phyloP scores from a whole-genome alignment of 92 coral and sea anemone genomes.

The Porites rus region DNA sequence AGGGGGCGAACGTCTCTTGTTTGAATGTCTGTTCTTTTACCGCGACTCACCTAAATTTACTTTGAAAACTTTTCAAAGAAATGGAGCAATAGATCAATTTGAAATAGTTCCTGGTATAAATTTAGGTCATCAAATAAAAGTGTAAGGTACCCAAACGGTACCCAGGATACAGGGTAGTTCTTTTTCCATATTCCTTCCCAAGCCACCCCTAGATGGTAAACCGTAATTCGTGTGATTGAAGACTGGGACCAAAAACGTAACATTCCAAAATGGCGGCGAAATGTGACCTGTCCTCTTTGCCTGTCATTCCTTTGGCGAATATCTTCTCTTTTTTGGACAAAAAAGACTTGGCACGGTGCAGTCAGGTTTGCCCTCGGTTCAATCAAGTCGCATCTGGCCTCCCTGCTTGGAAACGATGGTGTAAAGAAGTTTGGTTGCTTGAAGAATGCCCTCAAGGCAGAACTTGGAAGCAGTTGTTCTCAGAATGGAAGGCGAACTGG shows the following conservation, averaged over 20 bases:
- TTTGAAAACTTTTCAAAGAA: too few species aligned
- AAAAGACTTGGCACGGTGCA: slow-evolving; percentile 80
- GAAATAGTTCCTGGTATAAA: neutral
- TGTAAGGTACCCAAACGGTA: too few species aligned
- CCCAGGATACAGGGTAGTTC: too few species aligned
- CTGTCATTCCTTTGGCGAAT: slow-evolving; percentile 79
- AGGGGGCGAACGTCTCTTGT: neutral
- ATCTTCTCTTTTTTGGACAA: slow-evolving; percentile 83
- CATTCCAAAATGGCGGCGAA: slow-evolving; percentile 73
- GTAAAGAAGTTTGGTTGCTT: slow-evolving; percentile 82
- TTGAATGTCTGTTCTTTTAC: too few species aligned
- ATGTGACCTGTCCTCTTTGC: slow-evolving; percentile 56
- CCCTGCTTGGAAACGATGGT: slow-evolving; percentile 89
- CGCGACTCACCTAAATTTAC: too few species aligned
- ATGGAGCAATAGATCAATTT: too few species aligned
- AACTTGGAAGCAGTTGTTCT: slow-evolving; percentile 82
- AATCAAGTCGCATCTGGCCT: slow-evolving; percentile 74
- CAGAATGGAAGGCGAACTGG: slow-evolving; percentile 70
- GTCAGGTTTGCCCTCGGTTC: slow-evolving; percentile 77
- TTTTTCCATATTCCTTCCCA: too few species aligned
- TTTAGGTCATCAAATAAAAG: neutral
- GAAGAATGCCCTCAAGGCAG: slow-evolving; percentile 62
- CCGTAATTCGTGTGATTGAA: neutral
- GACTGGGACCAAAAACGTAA: neutral
- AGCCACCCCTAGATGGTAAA: neutral